phyloP scores from a whole-genome alignment of 2,113 vertebrate genomes.

The Drymodes brunneopygia region DNA sequence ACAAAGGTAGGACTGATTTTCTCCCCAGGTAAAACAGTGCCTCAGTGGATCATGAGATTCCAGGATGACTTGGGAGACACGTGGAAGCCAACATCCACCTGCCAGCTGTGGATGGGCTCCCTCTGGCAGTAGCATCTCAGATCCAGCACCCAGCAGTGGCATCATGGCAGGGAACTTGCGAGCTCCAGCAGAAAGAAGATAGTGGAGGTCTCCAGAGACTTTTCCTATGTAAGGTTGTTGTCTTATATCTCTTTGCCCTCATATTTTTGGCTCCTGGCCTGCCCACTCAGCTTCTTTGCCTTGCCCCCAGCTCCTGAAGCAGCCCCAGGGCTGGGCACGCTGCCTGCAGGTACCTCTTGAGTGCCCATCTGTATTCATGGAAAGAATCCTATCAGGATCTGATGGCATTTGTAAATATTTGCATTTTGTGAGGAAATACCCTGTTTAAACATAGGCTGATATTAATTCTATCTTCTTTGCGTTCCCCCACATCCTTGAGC shows the following conservation, averaged over 20 bases:
- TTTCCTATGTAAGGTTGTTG: background rate
- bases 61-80: background rate
- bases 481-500: background rate
- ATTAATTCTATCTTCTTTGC: background rate
- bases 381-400: background rate
- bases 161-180: background rate
- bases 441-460: background rate
- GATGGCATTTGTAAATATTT: background rate
- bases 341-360: background rate
- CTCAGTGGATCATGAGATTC: background rate
- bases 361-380: background rate
- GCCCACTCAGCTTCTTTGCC: background rate
- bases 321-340: fast-evolving
- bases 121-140: background rate
- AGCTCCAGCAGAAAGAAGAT: background rate
- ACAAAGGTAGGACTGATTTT: background rate
- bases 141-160: background rate
- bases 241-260: background rate
- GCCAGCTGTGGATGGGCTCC: background rate
- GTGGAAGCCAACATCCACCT: background rate
- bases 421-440: background rate
- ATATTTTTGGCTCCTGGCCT: background rate
- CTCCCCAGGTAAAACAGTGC: background rate
- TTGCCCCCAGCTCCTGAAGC: background rate
- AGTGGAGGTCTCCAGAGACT: background rate